These are phyloP conservation scores for Holacanthus passer DNA, from an alignment of 2,113 vertebrate species.

Conservation along the genomic window DNA sequence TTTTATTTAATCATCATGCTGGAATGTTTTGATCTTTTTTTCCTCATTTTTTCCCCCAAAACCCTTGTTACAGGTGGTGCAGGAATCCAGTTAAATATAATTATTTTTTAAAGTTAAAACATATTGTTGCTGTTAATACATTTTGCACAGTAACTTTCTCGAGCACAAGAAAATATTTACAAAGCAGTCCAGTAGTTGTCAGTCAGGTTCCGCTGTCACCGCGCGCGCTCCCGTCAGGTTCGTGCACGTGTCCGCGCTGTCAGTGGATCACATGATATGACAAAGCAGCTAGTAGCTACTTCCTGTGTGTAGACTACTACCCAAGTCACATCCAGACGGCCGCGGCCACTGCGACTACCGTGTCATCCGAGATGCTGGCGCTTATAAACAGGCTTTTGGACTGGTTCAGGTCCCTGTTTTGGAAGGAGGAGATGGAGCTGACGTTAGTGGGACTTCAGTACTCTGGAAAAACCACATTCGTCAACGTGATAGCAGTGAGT, in stretches of 20 bases:
- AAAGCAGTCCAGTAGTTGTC: too few relatives aligned
- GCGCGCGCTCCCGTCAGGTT: slow-evolving; percentile 13
- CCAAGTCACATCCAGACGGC: slow-evolving; percentile 31
- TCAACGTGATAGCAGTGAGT: slow-evolving; percentile 89
- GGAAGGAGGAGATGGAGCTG: slow-evolving; percentile 94
- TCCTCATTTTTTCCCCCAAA: too few relatives aligned
- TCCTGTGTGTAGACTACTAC: slow-evolving; percentile 58
- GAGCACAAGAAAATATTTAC: too few relatives aligned
- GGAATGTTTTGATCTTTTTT: too few relatives aligned
- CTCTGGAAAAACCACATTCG: slow-evolving; percentile 92
- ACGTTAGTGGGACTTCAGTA: slow-evolving; percentile 92
- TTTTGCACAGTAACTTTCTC: too few relatives aligned
- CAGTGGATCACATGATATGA: slow-evolving; percentile 70
- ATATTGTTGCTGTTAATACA: too few relatives aligned
- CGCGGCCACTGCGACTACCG: slow-evolving; percentile 40
- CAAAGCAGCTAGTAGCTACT: slow-evolving; percentile 62
- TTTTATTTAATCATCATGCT: too few relatives aligned
- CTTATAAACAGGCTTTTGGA: slow-evolving; percentile 90
- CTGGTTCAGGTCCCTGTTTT: slow-evolving; percentile 91
- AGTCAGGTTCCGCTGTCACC: neutral
- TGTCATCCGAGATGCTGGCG: slow-evolving; percentile 85
- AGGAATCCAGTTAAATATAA: too few relatives aligned
- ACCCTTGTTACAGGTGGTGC: too few relatives aligned
- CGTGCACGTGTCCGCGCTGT: neutral
- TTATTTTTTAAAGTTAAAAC: too few relatives aligned